Base-by-base conservation (phyloP, 92 coral and sea anemone species). In the Pocillopora meandrina region DNA sequence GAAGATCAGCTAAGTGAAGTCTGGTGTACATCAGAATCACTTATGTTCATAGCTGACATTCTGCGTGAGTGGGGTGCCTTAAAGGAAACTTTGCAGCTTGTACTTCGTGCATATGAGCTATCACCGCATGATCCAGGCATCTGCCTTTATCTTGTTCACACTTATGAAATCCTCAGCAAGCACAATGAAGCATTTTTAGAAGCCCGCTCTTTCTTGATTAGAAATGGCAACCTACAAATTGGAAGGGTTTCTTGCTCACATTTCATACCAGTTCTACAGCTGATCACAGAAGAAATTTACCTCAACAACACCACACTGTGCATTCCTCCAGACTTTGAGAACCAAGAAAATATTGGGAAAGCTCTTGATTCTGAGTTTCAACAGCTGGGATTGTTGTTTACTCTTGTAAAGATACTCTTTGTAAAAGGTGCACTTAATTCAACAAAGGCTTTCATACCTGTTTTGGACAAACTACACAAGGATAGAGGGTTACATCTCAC, bases 11-110 rank as follows among this genome's bases (percentile, higher is more conserved):
- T 89, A 75, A 78, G 66, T 8, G 61, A 61, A 19, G 62, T 72
- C 19, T 89, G 91, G 91, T 68, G 84, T 2, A 56, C 85, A 0
- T 35, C 91, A 1, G 89, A 67, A 33, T 81, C 91, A 34, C 5
- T 89, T 56, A 82, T 89, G 85, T 89, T 52, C 67, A 47, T 89
- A n/a, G 75, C 91, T 14, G 87, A 82, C 20, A 78, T 81, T 47
- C 68, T 89, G 64, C 91, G 91, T 57, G 91, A 89, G 13, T 52
- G 72, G n/a, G 91, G 91, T 60, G 89, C 81, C 0, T 20, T 79
- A 17, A 56, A 12, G 31, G 68, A 84, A 63, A 81, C 91, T 4
- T 17, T 89, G n/a, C 70, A 64, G 15, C 56, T 89, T 56, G 72
- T 72, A 33, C 52, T 72, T 33, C 89, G 68, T 31, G 89, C 91